Evolutionary conservation across 2,113 vertebrate species (phyloP).

Genomic region (Oncorhynchus gorbuscha): DNA sequence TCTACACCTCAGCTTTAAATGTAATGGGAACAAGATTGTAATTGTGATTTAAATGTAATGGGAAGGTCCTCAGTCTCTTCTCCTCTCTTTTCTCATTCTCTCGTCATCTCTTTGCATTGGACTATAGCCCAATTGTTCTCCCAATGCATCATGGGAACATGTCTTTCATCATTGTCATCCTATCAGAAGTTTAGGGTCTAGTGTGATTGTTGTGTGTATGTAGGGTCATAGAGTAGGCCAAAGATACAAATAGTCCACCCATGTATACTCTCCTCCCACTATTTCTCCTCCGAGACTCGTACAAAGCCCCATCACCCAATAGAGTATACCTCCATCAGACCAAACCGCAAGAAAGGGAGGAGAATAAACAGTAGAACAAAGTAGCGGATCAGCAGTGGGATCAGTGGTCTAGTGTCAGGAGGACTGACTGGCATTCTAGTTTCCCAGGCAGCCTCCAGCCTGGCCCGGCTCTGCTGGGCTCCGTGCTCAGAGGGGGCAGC

Average conservation of each 20-base stretch:
- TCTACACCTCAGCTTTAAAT: conserved; percentile 22
- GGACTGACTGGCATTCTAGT: conserved; percentile 48
- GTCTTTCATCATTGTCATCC: neutral
- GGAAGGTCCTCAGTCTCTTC: conserved; percentile 7
- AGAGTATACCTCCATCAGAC: conserved; percentile 27
- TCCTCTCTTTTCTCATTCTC: neutral
- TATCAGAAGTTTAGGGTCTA: neutral
- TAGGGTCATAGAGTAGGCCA: conserved; percentile 41
- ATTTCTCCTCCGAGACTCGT: conserved; percentile 25
- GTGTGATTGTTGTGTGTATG: neutral
- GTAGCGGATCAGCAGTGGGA: conserved; percentile 31
- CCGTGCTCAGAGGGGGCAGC: conserved; percentile 53
- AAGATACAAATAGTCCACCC: conserved; percentile 49
- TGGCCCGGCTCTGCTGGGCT: conserved; percentile 22
- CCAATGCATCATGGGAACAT: neutral
- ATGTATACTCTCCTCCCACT: conserved; percentile 25
- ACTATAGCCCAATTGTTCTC: neutral
- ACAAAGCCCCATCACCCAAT: conserved; percentile 28
- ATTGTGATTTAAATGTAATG: conserved; percentile 31
- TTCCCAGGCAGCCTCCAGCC: conserved; percentile 32
- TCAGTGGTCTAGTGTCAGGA: conserved; percentile 25
- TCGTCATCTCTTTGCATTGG: neutral
- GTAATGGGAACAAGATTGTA: conserved; percentile 25
- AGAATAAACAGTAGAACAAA: neutral
- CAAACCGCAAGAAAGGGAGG: conserved; percentile 15